phyloP scores from a whole-genome alignment of 2,797 vertebrate genomes.

The Petrocephalus schoutedeni region DNA sequence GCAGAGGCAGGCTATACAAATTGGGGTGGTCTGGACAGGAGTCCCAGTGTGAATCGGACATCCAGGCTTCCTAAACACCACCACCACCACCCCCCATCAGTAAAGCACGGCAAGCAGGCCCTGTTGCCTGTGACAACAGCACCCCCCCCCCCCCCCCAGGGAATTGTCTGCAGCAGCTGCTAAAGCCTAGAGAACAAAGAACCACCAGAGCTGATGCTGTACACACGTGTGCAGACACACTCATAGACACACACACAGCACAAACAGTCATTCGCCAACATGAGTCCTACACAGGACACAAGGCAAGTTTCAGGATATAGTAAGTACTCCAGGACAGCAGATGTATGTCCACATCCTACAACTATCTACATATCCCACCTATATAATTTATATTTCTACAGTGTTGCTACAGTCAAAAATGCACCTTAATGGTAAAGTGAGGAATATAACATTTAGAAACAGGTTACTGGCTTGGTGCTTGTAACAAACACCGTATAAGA shows the following conservation, averaged over 20 bases:
- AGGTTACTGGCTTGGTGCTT: neutral
- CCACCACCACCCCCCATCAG: neutral
- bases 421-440: neutral
- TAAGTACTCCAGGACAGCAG: neutral
- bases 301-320: neutral
- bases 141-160: constrained; percentile 21
- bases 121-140: constrained; percentile 18
- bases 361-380: neutral
- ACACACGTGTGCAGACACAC: constrained; percentile 12
- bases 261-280: constrained; percentile 25
- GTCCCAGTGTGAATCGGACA: neutral
- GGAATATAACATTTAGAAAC: neutral
- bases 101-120: neutral
- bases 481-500: neutral
- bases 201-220: constrained; percentile 22
- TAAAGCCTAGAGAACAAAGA: constrained; percentile 36
- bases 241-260: constrained; percentile 20
- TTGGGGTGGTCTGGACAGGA: neutral
- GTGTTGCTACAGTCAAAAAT: neutral
- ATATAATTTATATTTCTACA: neutral
- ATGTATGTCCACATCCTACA: neutral
- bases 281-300: constrained; percentile 22
- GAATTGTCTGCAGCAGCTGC: constrained; percentile 37
- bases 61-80: neutral
- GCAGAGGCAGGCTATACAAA: neutral